Percentiles rank a stretch among this genome's conserved stretches.
Conservation (phyloP, 2,113 vertebrate species). For the Microcebus jonahi region DNA sequence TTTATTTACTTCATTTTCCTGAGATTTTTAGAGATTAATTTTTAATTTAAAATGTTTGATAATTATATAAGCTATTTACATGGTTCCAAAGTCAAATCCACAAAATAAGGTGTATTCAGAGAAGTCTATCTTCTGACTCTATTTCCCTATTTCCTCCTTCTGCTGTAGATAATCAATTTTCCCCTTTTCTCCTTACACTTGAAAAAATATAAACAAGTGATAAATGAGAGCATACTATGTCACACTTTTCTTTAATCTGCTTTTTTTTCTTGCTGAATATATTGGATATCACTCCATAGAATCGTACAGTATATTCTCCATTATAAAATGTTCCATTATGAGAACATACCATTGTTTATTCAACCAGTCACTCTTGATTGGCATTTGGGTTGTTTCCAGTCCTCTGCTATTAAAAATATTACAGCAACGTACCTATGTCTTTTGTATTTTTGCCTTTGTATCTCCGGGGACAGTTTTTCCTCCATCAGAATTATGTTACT, state of each 20-base stretch:
- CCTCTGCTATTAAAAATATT: background rate
- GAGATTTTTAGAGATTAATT: background rate
- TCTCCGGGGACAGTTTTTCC: background rate
- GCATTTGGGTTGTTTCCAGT: background rate
- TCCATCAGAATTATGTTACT: too few relatives aligned
- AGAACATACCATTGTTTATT: background rate
- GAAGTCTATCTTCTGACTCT: background rate
- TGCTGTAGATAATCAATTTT: background rate
- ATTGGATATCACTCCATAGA: background rate
- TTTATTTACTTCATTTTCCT: background rate
- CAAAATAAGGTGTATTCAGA: background rate
- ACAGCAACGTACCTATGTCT: background rate
- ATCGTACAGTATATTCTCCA: background rate
- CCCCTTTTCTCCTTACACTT: background rate
- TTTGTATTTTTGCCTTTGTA: background rate
- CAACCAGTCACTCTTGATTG: background rate
- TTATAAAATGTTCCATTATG: background rate
- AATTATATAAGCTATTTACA: background rate
- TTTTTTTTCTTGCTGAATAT: background rate
- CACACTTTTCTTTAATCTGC: background rate
- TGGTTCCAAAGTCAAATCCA: constrained; percentile 19
- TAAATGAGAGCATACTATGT: background rate
- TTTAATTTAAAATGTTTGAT: background rate
- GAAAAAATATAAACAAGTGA: background rate
- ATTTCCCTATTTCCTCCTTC: background rate